Evolutionary conservation across 2,797 vertebrate species (phyloP), one percentile per base, ranked within the genome.

Genomic region (Melanotaenia boesemani): DNA sequence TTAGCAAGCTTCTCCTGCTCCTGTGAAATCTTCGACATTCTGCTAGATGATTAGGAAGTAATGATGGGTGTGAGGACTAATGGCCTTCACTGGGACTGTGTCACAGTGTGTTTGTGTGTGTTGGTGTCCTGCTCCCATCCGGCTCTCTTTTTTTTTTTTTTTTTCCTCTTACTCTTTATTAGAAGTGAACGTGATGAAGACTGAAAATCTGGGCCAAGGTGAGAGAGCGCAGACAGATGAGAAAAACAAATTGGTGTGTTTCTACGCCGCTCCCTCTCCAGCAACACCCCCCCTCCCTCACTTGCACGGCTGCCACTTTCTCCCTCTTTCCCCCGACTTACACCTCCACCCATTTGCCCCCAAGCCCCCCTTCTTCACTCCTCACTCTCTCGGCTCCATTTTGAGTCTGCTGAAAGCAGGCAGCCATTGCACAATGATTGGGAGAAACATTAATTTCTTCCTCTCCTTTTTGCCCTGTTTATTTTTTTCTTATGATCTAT

Each of bases 141-240:
- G 8, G 28, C 74, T 24, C 34, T 24, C 46, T 37, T 4, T 9
- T 10, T 36, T 5, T 8, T 26, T 52, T 37, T 4, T 12, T 26
- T 52, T 39, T 4, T 32, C 39, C 41, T 59, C 65, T 30, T 74
- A 24, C 34, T 28, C 26, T 75, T 36, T 32, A 63, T 74, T 79
- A 74, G 64, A 73, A 57, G 72, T 80, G 63, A 74, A 70, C 71
- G 67, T 76, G 77, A 86, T 56, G 63, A 67, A 72, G 66, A 72
- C 73, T 70, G 64, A 62, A 75, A 90, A 88, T 86, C 75, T 76
- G 75, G 89, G 85, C 81, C 89, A 83, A 87, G 86, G 88, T 91
- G 90, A 90, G 58, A 83, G 37, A 82, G 48, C 63, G 62, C 57
- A 84, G 79, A 81, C 69, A 70, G 80, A 88, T 85, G 81, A 84